Base-by-base conservation (phyloP, 2,113 vertebrate species). In the Hemibagrus wyckioides region DNA sequence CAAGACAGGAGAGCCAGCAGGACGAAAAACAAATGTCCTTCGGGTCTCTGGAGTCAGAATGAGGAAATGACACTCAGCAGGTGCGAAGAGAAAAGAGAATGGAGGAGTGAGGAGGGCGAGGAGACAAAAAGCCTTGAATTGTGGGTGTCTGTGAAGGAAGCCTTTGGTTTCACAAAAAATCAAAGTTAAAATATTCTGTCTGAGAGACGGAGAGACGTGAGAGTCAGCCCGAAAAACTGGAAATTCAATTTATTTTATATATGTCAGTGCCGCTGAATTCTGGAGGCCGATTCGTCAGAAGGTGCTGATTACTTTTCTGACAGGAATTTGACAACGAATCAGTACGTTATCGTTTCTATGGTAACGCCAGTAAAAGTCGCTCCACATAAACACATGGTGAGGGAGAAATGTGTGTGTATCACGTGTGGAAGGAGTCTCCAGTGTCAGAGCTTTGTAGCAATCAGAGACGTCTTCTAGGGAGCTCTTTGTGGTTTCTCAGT, bases 111-210 rank as follows among this genome's bases (percentile, higher is more conserved):
- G 19, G 61, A 52, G 79, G 92, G 91, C 90, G 92, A 95, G 94
- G 92, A 93, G 91, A 88, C 71, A 86, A 89, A 92, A 92, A 48
- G 92, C 89, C 91, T 85, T 91, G 85, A 90, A 92, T 92, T 91
- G 91, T 88, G 93, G 93, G 91, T 90, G 93, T 89, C 86, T 88
- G 87, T 91, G 90, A 93, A 93, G 91, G 93, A 91, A 93, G 91
- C 87, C 87, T 87, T 92, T 90, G 90, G 92, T 93, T 93, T 92
- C 91, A 93, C 89, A 93, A 39, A 36, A 41, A 93, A 93, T 94
- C 93, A 94, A 94, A 93, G 92, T 88, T 87, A 89, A 85, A 92
- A 90, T 90, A 92, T 94, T 91, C 91, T 90, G 88, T 85, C 88
- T 89, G 90, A 92, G 91, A 85, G 83, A 92, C 87, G 84, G 89